A percentile compares a stretch with the other conserved stretches of the same genome.
Conservation (phyloP, 2,888 invertebrate genomes). For the Phania funesta region DNA sequence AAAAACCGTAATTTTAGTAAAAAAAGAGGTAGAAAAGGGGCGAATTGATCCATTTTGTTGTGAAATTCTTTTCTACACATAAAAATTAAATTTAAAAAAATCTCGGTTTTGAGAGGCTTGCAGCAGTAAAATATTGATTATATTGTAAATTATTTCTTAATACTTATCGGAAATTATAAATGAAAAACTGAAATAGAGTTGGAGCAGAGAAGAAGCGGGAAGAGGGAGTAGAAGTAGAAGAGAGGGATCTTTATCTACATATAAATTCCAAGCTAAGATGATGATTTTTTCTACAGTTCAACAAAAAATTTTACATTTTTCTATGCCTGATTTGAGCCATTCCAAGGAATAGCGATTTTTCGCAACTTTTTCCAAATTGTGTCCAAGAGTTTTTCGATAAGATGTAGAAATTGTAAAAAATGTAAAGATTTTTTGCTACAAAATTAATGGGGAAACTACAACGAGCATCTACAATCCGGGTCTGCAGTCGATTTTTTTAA, state of each 20-base stretch:
- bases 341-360: not conserved
- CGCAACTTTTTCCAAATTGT: not conserved
- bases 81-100: not conserved
- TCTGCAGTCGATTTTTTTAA: slow-evolving; percentile 78
- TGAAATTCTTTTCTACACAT: no score
- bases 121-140: not conserved
- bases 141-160: not conserved
- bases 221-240: slow-evolving; percentile 41
- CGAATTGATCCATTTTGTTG: no score
- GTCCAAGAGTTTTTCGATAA: not conserved
- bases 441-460: slow-evolving; percentile 46
- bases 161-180: slow-evolving; percentile 12
- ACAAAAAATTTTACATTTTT: slow-evolving; percentile 54
- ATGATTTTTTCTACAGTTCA: slow-evolving; percentile 39
- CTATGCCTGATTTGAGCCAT: not conserved
- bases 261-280: slow-evolving; percentile 42
- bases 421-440: slow-evolving; percentile 42
- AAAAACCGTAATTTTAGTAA: no score
- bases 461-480: slow-evolving; percentile 73
- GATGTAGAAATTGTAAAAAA: not conserved
- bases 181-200: slow-evolving; percentile 4
- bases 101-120: slow-evolving; percentile 20
- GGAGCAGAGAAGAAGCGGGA: slow-evolving; percentile 26
- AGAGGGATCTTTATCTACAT: slow-evolving; percentile 46
- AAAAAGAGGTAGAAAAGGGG: no score